Conservation (phyloP, 2,113 vertebrate species). For the Xenopus borealis region DNA sequence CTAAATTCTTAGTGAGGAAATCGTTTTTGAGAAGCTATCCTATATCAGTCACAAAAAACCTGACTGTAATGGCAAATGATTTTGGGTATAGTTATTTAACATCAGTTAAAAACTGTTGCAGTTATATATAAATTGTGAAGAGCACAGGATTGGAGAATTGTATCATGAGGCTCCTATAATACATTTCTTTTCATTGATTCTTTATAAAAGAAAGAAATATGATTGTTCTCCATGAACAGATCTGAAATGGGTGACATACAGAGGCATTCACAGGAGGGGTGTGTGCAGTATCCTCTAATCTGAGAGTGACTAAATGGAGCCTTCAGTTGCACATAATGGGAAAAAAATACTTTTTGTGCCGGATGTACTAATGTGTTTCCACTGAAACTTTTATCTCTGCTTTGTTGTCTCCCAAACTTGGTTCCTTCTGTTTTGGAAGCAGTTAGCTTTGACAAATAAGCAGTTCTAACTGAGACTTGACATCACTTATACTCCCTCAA, state of each 20-base stretch:
- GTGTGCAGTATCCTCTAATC: background rate
- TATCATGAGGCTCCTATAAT: background rate
- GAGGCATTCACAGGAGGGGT: background rate
- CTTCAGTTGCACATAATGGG: conserved; percentile 15
- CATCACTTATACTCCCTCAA: conserved; percentile 43
- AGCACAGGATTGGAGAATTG: conserved; percentile 2
- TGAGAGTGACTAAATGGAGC: conserved; percentile 33
- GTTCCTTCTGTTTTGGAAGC: conserved; percentile 27
- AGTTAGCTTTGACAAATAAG: conserved; percentile 41
- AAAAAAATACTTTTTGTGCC: conserved; percentile 8
- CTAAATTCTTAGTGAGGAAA: too few relatives aligned
- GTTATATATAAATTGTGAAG: conserved; percentile 21
- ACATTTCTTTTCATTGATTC: conserved; percentile 7
- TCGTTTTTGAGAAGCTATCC: background rate
- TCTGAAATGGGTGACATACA: conserved; percentile 13
- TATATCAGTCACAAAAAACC: background rate
- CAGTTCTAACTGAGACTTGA: conserved; percentile 26
- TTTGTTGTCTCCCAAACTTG: conserved; percentile 26
- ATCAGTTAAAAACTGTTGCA: background rate
- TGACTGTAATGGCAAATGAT: conserved; percentile 10
- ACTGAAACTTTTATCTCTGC: conserved; percentile 35
- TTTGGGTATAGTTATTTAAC: conserved; percentile 1
- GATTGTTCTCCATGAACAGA: conserved; percentile 23
- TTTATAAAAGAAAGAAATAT: conserved; percentile 10
- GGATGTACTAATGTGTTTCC: conserved; percentile 7